These are phyloP conservation scores for Cynodonichthys magdalenae DNA, from an alignment of 2,797 vertebrate genomes.

Conservation along the genomic window DNA sequence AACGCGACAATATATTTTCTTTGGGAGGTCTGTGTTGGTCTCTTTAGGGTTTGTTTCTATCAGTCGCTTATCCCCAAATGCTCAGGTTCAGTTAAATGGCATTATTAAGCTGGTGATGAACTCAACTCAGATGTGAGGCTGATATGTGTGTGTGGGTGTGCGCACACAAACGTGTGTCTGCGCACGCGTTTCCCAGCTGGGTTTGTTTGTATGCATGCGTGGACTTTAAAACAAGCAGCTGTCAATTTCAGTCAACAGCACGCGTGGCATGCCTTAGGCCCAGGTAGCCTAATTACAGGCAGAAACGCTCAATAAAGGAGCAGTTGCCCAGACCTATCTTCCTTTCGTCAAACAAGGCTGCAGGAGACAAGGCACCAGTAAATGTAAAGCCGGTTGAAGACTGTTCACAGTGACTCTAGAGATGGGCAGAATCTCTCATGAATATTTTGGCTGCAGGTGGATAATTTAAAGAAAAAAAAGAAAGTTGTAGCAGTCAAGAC, in stretches of 20 bases:
- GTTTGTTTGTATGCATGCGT: slow-evolving; percentile 33
- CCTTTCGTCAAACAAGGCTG: slow-evolving; percentile 60
- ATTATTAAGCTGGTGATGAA: slow-evolving; percentile 69
- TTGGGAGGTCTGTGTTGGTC: slow-evolving; percentile 53
- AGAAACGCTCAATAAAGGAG: slow-evolving; percentile 57
- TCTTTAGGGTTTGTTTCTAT: slow-evolving; percentile 57
- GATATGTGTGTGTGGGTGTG: too few relatives aligned
- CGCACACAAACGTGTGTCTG: slow-evolving; percentile 26
- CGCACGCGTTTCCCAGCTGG: slow-evolving; percentile 47
- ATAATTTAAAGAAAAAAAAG: slow-evolving; percentile 25
- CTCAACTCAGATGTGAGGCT: slow-evolving; percentile 54
- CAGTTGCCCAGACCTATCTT: slow-evolving; percentile 52
- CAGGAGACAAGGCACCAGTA: slow-evolving; percentile 40
- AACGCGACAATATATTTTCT: slow-evolving; percentile 20
- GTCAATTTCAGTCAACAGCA: slow-evolving; percentile 78
- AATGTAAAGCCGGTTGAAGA: slow-evolving; percentile 65
- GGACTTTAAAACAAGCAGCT: slow-evolving; percentile 76
- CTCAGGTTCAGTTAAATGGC: slow-evolving; percentile 78
- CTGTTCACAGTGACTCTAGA: slow-evolving; percentile 50
- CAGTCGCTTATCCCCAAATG: slow-evolving; percentile 67
- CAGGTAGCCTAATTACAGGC: slow-evolving; percentile 80
- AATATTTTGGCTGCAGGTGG: slow-evolving; percentile 26
- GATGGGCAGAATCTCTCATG: slow-evolving; percentile 21
- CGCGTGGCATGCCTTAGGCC: slow-evolving; percentile 64
- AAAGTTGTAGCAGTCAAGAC: not conserved